phyloP scores from a whole-genome alignment of 2,888 invertebrate genomes.

The Trachelus tabidus region DNA sequence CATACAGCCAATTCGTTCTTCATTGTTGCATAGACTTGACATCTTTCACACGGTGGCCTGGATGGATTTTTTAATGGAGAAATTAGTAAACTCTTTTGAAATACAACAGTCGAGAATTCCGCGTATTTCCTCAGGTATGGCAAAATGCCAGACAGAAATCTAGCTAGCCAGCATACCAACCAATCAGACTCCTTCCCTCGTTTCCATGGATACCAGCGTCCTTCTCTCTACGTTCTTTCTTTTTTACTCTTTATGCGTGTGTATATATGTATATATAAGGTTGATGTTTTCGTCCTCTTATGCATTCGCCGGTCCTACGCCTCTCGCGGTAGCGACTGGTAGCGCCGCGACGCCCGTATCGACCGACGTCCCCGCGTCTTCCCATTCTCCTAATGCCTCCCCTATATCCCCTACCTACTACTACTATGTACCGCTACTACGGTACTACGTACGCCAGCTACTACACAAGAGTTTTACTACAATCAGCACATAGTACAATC shows the following conservation, averaged over 20 bases:
- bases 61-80: neutral
- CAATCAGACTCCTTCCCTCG: constrained; percentile 15
- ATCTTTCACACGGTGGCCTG: neutral
- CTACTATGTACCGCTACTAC: constrained; percentile 5
- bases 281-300: constrained; percentile 10
- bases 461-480: constrained; percentile 2
- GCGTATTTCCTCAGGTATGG: neutral
- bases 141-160: neutral
- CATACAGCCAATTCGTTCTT: neutral
- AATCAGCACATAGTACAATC: neutral
- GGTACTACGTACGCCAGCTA: neutral
- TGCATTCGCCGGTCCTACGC: constrained; percentile 36
- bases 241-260: neutral
- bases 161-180: neutral
- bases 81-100: neutral
- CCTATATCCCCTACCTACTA: constrained; percentile 15
- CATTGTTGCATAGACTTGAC: neutral
- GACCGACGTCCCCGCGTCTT: constrained; percentile 30
- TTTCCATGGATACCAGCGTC: constrained; percentile 54
- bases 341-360: constrained; percentile 38
- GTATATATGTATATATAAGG: neutral
- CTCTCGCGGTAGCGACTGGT: constrained; percentile 23
- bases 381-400: constrained; percentile 12
- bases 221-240: constrained; percentile 3
- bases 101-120: neutral